phyloP scores from a whole-genome alignment of 1,140 invertebrate genomes.

The Agraylea sexmaculata region DNA sequence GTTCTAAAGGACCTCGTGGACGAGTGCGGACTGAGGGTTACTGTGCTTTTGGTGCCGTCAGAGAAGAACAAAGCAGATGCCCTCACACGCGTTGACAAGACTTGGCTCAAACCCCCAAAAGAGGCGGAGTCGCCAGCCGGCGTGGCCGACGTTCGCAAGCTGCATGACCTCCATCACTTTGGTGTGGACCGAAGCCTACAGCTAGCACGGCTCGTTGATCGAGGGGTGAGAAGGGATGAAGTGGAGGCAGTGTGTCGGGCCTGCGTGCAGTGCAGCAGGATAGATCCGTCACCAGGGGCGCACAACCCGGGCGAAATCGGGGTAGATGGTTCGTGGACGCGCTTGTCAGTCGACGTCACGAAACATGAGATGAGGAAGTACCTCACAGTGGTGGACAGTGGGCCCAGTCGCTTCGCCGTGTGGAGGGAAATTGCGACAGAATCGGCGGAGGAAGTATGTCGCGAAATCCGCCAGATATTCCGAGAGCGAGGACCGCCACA shows the following conservation, averaged over 20 bases:
- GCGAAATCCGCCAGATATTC: background rate
- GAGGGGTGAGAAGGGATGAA: background rate
- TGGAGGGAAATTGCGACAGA: background rate
- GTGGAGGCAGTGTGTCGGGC: background rate
- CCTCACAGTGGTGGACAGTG: slow-evolving; percentile 3
- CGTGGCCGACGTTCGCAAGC: no score
- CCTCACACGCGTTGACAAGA: background rate
- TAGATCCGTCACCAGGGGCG: background rate
- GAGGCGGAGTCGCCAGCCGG: no score
- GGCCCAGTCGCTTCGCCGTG: slow-evolving; percentile 1
- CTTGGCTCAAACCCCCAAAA: background rate
- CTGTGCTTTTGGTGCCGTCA: background rate
- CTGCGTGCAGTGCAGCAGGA: background rate
- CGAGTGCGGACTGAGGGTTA: background rate
- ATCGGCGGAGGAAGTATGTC: background rate
- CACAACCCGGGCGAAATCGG: background rate
- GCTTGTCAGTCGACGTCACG: background rate
- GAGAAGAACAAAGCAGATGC: background rate
- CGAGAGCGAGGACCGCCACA: slow-evolving; percentile 1
- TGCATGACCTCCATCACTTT: background rate
- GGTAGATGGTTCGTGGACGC: background rate
- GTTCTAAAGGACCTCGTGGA: background rate
- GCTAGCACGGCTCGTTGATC: background rate
- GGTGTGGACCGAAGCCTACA: background rate
- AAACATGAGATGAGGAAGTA: background rate